Base-by-base conservation (phyloP, 2,888 invertebrate genomes). In the Hedya salicella region DNA sequence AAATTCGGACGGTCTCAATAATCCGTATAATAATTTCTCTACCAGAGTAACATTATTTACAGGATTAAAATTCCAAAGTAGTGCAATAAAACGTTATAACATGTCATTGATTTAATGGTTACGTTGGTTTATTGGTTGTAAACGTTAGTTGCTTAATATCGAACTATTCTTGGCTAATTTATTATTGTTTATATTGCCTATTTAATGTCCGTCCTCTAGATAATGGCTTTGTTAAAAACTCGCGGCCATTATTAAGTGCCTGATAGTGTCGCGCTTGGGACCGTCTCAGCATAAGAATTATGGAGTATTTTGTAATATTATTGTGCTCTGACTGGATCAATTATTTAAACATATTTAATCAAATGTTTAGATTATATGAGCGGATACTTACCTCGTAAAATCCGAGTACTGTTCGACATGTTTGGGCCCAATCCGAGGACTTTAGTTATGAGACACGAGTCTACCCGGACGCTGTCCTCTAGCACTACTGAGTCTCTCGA, bases 41-140 rank as follows among this genome's bases (percentile, higher is more conserved):
- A 13, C 16, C 49, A n/a, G 14, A 6, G 2, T 13, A 39, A 6
- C 42, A 44, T 69, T 70, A 73, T 73, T 71, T 69, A 66, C 71
- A 63, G 53, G 49, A 71, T 68, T 65, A 62, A 56, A 60, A 69
- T 53, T 65, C 49, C 54, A 59, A 48, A 21, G 42, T 71, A 71
- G 69, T 71, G 21, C 67, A 71, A 67, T 68, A 71, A 75, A 76
- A 70, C 42, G 70, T 70, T 73, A 76, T 71, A 69, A 71, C 57
- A 65, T 62, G 46, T 53, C 68, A 71, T 69, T 69, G 39, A 57
- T 40, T 72, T 60, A 66, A 66, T 66, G 60, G 48, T 48, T 30
- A 53, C 40, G 17, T 21, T 32, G 30, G 71, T 75, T 79, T 76
- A 79, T 75, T 67, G 73, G 59, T 69, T 68, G 69, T 78, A 73